Conservation (phyloP, 2,113 vertebrate genomes). For the Rynchops niger region DNA sequence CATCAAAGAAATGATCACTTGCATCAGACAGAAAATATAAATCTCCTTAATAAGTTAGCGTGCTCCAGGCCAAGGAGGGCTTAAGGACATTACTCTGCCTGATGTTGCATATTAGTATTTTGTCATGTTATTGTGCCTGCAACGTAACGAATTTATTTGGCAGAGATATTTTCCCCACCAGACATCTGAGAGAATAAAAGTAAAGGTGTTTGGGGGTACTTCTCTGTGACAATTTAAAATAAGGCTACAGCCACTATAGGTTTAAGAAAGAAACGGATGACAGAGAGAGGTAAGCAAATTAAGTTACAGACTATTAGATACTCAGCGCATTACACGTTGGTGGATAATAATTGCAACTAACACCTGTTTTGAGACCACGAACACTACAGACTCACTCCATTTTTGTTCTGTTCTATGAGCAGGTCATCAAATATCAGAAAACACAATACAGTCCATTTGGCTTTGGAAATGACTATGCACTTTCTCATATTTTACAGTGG, state of each 20-base stretch:
- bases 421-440: background rate
- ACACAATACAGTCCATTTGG: background rate
- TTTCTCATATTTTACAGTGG: background rate
- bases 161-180: background rate
- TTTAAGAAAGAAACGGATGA: background rate
- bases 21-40: background rate
- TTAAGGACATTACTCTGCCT: background rate
- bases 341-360: background rate
- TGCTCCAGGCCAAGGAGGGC: background rate
- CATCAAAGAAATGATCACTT: background rate
- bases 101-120: background rate
- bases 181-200: background rate
- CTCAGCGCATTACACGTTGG: background rate
- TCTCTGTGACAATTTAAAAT: background rate
- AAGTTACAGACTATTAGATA: background rate
- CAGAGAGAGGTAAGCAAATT: background rate
- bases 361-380: background rate
- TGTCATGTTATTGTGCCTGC: background rate
- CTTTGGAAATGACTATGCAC: background rate
- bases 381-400: fast-evolving
- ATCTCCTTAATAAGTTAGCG: background rate
- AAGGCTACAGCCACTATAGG: background rate
- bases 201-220: background rate
- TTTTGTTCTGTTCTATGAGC: background rate
- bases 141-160: background rate